phyloP scores from a whole-genome alignment of 1,140 invertebrate species.

The Pristionchus pacificus region DNA sequence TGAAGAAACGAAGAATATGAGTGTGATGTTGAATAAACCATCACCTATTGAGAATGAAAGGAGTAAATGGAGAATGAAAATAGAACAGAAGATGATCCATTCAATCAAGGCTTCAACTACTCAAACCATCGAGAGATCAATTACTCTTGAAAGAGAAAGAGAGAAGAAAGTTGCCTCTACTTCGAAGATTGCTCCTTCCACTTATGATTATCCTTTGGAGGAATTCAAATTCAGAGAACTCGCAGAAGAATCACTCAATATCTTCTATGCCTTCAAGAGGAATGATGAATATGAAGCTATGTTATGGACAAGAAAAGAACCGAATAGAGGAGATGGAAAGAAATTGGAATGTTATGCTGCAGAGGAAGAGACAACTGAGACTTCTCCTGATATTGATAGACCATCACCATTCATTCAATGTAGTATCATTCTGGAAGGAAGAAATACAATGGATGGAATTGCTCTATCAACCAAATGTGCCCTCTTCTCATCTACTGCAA shows the following conservation, averaged over 20 bases:
- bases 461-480: conserved; percentile 7
- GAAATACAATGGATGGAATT: conserved; percentile 7
- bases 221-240: conserved; percentile 16
- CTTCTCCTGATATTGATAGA: conserved; percentile 17
- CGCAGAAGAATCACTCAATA: conserved; percentile 8
- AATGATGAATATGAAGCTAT: conserved; percentile 20
- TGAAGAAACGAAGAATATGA: conserved; percentile 31
- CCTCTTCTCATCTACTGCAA: background rate
- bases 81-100: background rate
- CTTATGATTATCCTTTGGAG: conserved; percentile 11
- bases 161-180: background rate
- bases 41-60: background rate
- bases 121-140: background rate
- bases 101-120: background rate
- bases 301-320: background rate
- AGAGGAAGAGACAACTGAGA: conserved; percentile 7
- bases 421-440: conserved; percentile 2
- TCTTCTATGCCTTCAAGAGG: conserved; percentile 25
- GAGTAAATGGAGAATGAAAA: background rate
- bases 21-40: conserved; percentile 23
- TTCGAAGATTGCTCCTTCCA: background rate
- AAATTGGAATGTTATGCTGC: conserved; percentile 21
- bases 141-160: background rate
- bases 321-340: conserved; percentile 13
- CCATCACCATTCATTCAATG: conserved; percentile 11